phyloP scores from a whole-genome alignment of 1,140 invertebrate species.

The Conopomorpha cramerella region DNA sequence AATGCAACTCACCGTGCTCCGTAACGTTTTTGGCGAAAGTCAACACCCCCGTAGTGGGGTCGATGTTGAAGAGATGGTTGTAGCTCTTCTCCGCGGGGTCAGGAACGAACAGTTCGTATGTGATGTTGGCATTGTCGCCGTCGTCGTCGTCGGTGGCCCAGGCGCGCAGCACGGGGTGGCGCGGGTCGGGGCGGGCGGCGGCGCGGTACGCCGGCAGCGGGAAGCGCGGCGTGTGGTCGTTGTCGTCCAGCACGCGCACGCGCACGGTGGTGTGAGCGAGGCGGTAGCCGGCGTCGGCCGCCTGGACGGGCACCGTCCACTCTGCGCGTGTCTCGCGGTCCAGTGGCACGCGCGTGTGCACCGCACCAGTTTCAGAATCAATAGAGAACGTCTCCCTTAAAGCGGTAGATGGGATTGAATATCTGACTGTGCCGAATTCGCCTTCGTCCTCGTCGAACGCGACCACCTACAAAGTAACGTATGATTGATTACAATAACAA shows the following conservation, averaged over 20 bases:
- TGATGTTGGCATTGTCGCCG: constrained; percentile 68
- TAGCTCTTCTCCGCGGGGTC: too few species aligned
- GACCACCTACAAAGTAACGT: constrained; percentile 57
- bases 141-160: constrained; percentile 68
- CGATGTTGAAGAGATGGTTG: constrained; percentile 70
- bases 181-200: constrained; percentile 69
- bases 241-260: constrained; percentile 80
- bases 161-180: constrained; percentile 65
- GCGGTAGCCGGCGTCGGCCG: constrained; percentile 83
- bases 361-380: constrained; percentile 76
- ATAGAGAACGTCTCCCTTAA: constrained; percentile 80
- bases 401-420: constrained; percentile 79
- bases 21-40: constrained; percentile 64
- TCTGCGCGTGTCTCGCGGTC: constrained; percentile 78
- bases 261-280: constrained; percentile 79
- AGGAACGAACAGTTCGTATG: constrained; percentile 77
- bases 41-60: constrained; percentile 71
- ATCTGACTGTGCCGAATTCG: constrained; percentile 78
- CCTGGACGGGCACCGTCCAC: constrained; percentile 82
- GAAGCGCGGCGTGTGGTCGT: constrained; percentile 88
- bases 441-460: constrained; percentile 83
- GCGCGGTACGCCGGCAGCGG: constrained; percentile 79
- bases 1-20: constrained; percentile 52
- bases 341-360: constrained; percentile 74
- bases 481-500: background rate